Base-by-base conservation (phyloP, 2,113 vertebrate species). In the Psophia crepitans region DNA sequence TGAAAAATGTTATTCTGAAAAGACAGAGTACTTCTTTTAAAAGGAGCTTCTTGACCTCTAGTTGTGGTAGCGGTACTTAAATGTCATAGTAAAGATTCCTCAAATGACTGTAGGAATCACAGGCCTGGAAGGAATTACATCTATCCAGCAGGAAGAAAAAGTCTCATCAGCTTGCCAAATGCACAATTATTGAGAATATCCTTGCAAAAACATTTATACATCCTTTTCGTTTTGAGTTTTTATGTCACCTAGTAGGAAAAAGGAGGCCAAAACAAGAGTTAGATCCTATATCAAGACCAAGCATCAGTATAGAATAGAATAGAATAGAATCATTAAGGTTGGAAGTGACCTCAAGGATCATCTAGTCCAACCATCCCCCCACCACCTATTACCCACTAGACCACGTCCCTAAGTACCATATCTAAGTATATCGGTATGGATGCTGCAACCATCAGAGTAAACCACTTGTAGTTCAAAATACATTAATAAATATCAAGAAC, bases 1-100 rank as follows among this genome's bases (percentile, higher is more conserved):
- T 95, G 46, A 89, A 88, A 97, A 65, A 65, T 48, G 63, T 73
- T 94, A 12, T 84, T 87, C 70, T 86, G 75, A 69, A 83, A 92
- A 69, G 71, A 82, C 35, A 71, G 35, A 57, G 39, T 64, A 28
- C 27, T 88, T 84, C 71, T 69, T 58, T n/a, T n/a, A n/a, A 89
- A 91, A 77, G 35, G 53, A 91, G 14, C 24, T 86, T 27, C 66
- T 73, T 76, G 53, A 92, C 39, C 71, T 89, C 35, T 61, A 57
- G 21, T 48, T 86, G 41, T 71, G 63, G 49, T 56, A 90, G 48
- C 15, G 44, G 33, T 60, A 80, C 48, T 88, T 88, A 64, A 95
- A 68, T 63, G 35, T 46, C 60, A 49, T 71, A 69, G 57, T 44
- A 77, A 43, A 21, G 54, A 66, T 87, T 92, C 71, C 49, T 32